These are phyloP conservation scores for Danaus plexippus DNA, from an alignment of 1,140 invertebrate genomes.

Conservation along the genomic window DNA sequence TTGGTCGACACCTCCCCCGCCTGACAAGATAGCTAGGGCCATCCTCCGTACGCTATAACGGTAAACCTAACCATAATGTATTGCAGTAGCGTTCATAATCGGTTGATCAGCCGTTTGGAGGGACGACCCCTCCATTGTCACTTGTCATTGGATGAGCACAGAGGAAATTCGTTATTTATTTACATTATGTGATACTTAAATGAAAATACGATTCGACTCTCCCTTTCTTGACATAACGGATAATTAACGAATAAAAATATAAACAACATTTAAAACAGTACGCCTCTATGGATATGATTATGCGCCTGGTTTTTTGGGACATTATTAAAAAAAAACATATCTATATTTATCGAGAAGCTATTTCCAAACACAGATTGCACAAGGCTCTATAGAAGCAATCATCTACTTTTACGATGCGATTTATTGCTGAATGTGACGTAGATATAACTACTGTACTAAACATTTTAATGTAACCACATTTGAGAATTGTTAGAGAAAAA, in stretches of 20 bases:
- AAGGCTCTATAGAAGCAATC: constrained; percentile 35
- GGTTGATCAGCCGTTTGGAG: constrained; percentile 29
- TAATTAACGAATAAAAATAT: too few relatives aligned
- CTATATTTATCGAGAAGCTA: neutral
- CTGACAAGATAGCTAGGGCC: constrained; percentile 68
- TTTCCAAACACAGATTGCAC: constrained; percentile 42
- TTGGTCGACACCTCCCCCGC: constrained; percentile 62
- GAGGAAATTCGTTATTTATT: constrained; percentile 64
- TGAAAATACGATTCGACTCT: too few relatives aligned
- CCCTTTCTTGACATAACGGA: too few relatives aligned
- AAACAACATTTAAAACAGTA: too few relatives aligned
- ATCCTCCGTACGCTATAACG: constrained; percentile 42
- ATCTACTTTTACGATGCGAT: constrained; percentile 38
- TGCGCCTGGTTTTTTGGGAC: neutral
- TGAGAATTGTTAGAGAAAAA: too few relatives aligned
- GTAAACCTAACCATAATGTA: constrained; percentile 19
- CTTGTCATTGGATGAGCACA: constrained; percentile 67
- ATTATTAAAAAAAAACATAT: constrained; percentile 33
- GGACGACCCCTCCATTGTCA: constrained; percentile 66
- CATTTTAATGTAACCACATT: too few relatives aligned
- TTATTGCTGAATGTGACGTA: constrained; percentile 27
- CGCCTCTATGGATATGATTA: too few relatives aligned
- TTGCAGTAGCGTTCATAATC: constrained; percentile 33
- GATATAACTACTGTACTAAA: neutral
- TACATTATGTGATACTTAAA: constrained; percentile 34